phyloP scores from a whole-genome alignment of 2,797 vertebrate species.

The Garrulus glandarius region DNA sequence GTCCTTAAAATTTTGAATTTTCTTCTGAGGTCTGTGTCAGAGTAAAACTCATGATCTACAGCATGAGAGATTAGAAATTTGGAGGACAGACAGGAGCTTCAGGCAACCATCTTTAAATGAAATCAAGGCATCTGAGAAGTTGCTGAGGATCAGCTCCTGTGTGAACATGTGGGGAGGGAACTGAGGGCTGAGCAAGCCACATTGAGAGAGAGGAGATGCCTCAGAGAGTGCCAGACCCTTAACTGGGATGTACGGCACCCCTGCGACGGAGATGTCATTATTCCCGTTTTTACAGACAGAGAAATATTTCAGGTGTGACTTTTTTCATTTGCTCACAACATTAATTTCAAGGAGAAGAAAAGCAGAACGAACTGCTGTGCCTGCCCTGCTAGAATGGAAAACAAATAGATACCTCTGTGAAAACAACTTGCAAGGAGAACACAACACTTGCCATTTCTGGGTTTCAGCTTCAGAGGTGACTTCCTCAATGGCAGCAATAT shows the following conservation, averaged over 20 bases:
- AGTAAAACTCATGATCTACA: not conserved
- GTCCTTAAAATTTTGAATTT: not conserved
- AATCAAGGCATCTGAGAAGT: not conserved
- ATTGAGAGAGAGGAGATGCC: not conserved
- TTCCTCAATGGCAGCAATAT: not conserved
- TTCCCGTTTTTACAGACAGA: not conserved
- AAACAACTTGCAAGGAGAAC: not conserved
- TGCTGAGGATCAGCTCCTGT: not conserved
- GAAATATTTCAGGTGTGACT: conserved; percentile 14
- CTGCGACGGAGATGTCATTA: not conserved
- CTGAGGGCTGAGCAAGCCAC: not conserved
- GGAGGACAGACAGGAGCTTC: not conserved
- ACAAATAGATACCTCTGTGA: not conserved
- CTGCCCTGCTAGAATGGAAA: not conserved
- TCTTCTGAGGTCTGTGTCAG: not conserved
- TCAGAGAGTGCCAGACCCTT: not conserved
- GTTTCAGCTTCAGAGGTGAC: not conserved
- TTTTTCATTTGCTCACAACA: conserved; percentile 19
- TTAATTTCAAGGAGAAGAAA: not conserved
- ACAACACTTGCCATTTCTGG: not conserved
- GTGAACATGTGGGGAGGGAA: fast-evolving
- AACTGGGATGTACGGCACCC: not conserved
- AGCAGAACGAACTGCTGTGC: not conserved
- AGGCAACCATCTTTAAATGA: not conserved
- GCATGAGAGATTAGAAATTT: not conserved